Percentiles rank a stretch among this genome's conserved stretches.
phyloP scores from a whole-genome alignment of 2,113 vertebrate genomes.

The Pteronura brasiliensis region DNA sequence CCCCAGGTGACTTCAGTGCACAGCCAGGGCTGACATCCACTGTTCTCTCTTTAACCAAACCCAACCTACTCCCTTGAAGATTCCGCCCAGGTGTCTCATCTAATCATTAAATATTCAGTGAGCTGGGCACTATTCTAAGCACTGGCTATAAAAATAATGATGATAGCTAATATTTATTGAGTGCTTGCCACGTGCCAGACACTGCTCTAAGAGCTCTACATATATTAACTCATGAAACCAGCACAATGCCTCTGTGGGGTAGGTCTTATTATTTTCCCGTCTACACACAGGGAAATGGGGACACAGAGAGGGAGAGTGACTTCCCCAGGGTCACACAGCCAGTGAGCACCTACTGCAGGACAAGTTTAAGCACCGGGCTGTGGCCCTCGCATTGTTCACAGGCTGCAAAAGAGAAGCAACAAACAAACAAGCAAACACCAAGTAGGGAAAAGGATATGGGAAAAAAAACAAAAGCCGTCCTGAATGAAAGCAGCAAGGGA shows the following conservation, averaged over 20 bases:
- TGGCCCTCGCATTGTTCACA: fast-evolving
- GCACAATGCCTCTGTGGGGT: neutral
- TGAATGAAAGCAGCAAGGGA: neutral
- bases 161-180: constrained; percentile 61
- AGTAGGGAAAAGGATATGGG: fast-evolving
- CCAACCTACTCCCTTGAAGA: neutral
- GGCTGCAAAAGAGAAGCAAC: neutral
- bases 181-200: constrained; percentile 32
- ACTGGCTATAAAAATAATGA: constrained; percentile 68
- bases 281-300: neutral
- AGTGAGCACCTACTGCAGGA: neutral
- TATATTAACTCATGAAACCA: constrained; percentile 4
- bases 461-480: fast-evolving
- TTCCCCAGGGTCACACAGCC: neutral
- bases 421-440: neutral
- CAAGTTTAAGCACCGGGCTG: neutral
- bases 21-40: neutral
- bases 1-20: neutral
- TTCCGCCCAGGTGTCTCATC: constrained; percentile 43
- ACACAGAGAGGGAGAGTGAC: neutral
- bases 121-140: constrained; percentile 56
- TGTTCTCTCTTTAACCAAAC: neutral
- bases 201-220: neutral
- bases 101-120: constrained; percentile 58
- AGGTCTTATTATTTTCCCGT: neutral